Conservation (phyloP, 2,888 invertebrate species). For the Smittia sp. region DNA sequence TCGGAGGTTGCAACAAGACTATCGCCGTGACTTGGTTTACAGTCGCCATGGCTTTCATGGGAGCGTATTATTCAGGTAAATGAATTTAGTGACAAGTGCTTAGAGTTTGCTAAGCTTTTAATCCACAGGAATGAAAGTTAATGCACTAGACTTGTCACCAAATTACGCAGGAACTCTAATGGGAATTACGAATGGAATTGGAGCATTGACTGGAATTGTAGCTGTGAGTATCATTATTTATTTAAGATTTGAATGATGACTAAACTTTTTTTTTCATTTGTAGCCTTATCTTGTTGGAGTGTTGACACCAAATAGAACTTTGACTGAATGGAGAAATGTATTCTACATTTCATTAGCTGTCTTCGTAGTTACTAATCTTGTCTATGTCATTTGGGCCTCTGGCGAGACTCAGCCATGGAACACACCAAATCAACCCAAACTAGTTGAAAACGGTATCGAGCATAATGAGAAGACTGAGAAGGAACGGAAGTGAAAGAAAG, state of each 20-base stretch:
- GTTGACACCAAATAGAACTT: conserved; percentile 56
- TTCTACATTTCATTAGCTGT: conserved; percentile 32
- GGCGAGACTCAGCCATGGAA: conserved; percentile 35
- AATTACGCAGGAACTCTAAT: conserved; percentile 65
- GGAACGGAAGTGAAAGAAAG: not conserved
- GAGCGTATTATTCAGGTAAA: conserved; percentile 57
- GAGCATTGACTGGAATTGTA: conserved; percentile 47
- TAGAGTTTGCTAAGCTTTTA: too few relatives aligned
- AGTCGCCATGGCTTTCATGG: conserved; percentile 61
- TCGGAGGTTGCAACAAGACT: conserved; percentile 59
- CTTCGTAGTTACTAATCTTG: conserved; percentile 14
- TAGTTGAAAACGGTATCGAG: conserved; percentile 9
- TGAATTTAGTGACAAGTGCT: not conserved
- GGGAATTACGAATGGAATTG: conserved; percentile 62
- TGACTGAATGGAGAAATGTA: conserved; percentile 28
- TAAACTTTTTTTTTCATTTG: conserved; percentile 46
- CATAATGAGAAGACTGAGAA: conserved; percentile 14
- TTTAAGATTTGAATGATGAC: not conserved
- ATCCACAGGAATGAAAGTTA: conserved; percentile 60
- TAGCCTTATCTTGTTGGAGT: conserved; percentile 59
- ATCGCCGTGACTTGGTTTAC: conserved; percentile 59
- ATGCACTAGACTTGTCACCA: conserved; percentile 63
- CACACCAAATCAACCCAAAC: not conserved
- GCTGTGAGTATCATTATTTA: conserved; percentile 17
- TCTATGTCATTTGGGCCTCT: conserved; percentile 31